Evolutionary conservation across 2,113 vertebrate species (phyloP), one percentile per base, ranked within the genome.

Genomic region (Theristicus caerulescens): DNA sequence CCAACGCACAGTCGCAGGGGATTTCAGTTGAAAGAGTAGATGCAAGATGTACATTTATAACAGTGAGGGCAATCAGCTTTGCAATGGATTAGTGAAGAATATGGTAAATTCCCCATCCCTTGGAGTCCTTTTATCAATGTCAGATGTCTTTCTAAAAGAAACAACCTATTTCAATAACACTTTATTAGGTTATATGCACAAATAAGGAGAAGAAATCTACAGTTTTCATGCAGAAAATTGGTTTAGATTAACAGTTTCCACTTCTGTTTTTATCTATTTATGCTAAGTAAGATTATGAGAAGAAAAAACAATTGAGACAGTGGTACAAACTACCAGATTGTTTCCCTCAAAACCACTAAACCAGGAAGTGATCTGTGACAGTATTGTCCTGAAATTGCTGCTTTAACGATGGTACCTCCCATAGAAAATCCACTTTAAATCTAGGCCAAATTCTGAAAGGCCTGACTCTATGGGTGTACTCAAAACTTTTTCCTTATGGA

Each of bases 1-100:
- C 88, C 91, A 95, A 92, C 12, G 7, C 89, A 81, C 94, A 92
- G 70, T 77, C 27, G 0, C 94, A 89, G 77, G 88, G 62, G 88
- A 95, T 96, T 96, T 93, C 79, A 65, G 57, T 36, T 91, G 88
- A 95, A 92, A 84, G 78, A 91, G 73, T 62, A 87, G 86, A 92
- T 93, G 86, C 83, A 91, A 94, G 80, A 86, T 91, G 84, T 55
- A 92, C 94, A 89, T 91, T 93, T 95, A 82, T 89, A 94, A 96
- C 81, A 89, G 72, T 49, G 83, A 92, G 81, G 49, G 77, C 65
- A 96, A 96, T 95, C 93, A 94, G 77, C 69, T 96, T 94, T 79
- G 86, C 88, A 79, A 79, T 0, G 73, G 80, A 95, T 94, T 95
- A 91, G 86, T 79, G 83, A 89, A 86, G 79, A 94, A 91, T 88